Percentiles rank a stretch among this genome's conserved stretches.
Conservation (phyloP, 2,797 vertebrate genomes). For the Neopelma chrysocephalum region DNA sequence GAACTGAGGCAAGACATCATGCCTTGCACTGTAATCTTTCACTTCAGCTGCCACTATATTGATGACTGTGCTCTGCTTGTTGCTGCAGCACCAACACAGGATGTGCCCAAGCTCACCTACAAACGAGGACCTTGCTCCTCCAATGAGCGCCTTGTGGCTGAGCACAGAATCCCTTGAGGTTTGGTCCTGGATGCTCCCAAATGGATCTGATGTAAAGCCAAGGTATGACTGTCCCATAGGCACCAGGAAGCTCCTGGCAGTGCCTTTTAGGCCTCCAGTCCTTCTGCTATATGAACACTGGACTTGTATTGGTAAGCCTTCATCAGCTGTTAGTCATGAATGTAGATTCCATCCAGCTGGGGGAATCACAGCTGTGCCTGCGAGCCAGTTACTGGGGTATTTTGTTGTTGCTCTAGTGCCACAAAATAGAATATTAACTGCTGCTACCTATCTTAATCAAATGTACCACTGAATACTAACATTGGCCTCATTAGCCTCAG, state of each 20-base stretch:
- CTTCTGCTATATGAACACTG: fast-evolving
- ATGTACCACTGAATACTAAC: not conserved
- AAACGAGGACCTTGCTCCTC: not conserved
- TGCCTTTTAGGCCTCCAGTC: too few species aligned
- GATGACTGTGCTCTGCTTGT: not conserved
- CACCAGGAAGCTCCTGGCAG: not conserved
- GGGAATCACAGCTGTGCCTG: not conserved
- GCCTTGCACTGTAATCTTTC: not conserved
- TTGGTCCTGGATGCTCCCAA: not conserved
- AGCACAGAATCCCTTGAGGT: not conserved
- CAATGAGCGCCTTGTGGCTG: not conserved
- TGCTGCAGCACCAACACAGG: fast-evolving
- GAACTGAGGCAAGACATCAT: not conserved
- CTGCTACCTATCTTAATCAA: not conserved
- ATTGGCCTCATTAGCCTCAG: not conserved
- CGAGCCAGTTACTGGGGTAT: not conserved
- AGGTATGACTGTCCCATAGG: too few species aligned
- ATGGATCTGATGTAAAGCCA: not conserved
- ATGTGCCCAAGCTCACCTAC: not conserved
- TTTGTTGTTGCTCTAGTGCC: not conserved
- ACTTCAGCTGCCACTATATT: not conserved
- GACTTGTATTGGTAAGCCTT: not conserved
- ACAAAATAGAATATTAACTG: not conserved
- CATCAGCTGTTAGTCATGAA: not conserved
- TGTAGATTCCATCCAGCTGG: not conserved